Percentiles rank a stretch among this genome's conserved stretches.
Conservation (phyloP, 2,113 vertebrate genomes). For the Leiothrix lutea region DNA sequence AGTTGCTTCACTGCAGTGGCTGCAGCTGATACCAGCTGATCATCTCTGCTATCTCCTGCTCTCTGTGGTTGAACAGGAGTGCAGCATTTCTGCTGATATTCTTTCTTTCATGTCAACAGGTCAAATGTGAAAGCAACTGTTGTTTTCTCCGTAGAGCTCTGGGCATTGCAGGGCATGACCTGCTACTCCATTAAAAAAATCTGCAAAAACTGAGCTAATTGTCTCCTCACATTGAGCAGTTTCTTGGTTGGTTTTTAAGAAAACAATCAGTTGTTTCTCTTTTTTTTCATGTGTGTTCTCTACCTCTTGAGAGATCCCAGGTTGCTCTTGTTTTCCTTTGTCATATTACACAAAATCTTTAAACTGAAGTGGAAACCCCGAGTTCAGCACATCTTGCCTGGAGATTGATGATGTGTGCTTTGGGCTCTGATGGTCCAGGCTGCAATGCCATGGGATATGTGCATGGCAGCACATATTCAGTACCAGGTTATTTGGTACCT, state of each 20-base stretch:
- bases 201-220: background rate
- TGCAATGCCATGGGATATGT: background rate
- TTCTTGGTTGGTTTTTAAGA: background rate
- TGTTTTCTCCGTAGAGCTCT: background rate
- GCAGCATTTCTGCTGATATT: background rate
- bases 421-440: background rate
- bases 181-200: constrained; percentile 11
- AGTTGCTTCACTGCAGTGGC: background rate
- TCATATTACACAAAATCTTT: background rate
- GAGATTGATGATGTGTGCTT: background rate
- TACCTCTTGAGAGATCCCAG: background rate
- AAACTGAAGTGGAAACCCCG: background rate
- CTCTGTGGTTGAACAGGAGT: background rate
- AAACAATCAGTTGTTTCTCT: background rate
- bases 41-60: background rate
- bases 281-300: background rate
- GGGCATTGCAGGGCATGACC: background rate
- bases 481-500: background rate
- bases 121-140: background rate
- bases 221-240: background rate
- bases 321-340: background rate
- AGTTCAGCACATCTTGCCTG: background rate
- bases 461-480: background rate
- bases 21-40: background rate
- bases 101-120: background rate